These are phyloP conservation scores for Ictidomys tridecemlineatus DNA, from an alignment of 2,113 vertebrate genomes.

Conservation along the genomic window DNA sequence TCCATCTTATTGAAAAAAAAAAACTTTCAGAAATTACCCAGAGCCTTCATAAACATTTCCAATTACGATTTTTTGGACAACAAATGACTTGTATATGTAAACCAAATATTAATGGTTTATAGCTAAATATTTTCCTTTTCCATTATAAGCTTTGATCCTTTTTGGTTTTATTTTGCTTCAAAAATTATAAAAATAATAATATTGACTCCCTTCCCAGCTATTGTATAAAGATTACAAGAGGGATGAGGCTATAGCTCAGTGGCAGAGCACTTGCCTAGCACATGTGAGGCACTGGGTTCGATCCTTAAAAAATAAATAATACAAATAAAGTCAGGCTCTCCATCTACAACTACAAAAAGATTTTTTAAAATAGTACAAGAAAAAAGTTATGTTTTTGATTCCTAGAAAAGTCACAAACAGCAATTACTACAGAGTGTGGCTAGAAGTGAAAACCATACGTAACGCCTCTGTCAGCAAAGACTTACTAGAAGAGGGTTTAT, in stretches of 20 bases:
- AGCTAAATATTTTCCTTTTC: conserved; percentile 15
- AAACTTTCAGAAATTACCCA: conserved; percentile 7
- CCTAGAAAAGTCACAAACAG: conserved; percentile 77
- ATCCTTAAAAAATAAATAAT: too few relatives aligned
- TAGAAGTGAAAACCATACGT: conserved; percentile 83
- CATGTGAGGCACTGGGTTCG: too few relatives aligned
- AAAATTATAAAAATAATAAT: conserved; percentile 65
- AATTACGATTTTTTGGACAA: conserved; percentile 23
- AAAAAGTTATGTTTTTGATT: conserved; percentile 81
- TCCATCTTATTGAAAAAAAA: neutral
- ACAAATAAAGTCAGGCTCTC: too few relatives aligned
- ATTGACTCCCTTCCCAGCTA: conserved; percentile 62
- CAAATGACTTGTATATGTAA: neutral
- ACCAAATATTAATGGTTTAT: conserved; percentile 46
- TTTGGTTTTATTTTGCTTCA: conserved; percentile 55
- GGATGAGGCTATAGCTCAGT: too few relatives aligned
- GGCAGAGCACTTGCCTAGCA: too few relatives aligned
- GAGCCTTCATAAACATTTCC: neutral
- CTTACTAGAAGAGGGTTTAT: conserved; percentile 83
- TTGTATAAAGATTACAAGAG: conserved; percentile 63
- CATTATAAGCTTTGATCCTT: neutral
- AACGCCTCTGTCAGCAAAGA: conserved; percentile 88
- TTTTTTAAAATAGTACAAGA: neutral
- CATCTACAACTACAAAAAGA: too few relatives aligned
- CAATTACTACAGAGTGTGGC: conserved; percentile 72